A percentile compares a stretch with the other conserved stretches of the same genome.
Evolutionary conservation across 2,888 invertebrate genomes (phyloP).

Genomic region (Stenoptilia bipunctidactyla): DNA sequence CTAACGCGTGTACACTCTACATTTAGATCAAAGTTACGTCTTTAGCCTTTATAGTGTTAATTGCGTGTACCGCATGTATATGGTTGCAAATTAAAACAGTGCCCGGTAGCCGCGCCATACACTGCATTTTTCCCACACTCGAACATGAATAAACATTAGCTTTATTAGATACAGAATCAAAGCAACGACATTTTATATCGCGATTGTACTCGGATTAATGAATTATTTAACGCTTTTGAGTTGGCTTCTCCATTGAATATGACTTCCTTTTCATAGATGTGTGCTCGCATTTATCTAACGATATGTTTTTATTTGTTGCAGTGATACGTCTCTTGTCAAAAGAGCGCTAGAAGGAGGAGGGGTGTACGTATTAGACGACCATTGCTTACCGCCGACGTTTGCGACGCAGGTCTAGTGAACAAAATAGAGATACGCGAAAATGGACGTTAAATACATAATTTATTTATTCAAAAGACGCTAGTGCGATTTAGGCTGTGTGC

Average conservation of each 20-base stretch:
- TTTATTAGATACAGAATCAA: not conserved
- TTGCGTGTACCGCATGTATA: not conserved
- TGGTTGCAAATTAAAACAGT: not conserved
- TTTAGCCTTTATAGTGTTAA: slow-evolving; percentile 1
- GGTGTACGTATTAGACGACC: slow-evolving; percentile 83
- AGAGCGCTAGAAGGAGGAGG: slow-evolving; percentile 75
- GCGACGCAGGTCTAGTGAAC: slow-evolving; percentile 81
- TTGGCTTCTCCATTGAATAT: too few relatives aligned
- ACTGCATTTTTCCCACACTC: not conserved
- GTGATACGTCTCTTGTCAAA: slow-evolving; percentile 78
- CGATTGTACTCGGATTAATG: not conserved
- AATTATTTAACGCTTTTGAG: not conserved
- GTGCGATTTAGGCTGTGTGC: slow-evolving; percentile 66
- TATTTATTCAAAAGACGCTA: slow-evolving; percentile 64
- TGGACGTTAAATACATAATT: slow-evolving; percentile 36
- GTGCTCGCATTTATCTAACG: not conserved
- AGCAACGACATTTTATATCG: not conserved
- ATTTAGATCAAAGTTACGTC: not conserved
- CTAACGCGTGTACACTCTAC: too few relatives aligned
- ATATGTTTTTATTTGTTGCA: slow-evolving; percentile 49
- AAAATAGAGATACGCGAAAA: slow-evolving; percentile 28
- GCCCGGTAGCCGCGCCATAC: not conserved
- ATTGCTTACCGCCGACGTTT: slow-evolving; percentile 80
- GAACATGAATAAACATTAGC: not conserved
- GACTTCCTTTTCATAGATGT: too few relatives aligned